Evolutionary conservation across 1,140 invertebrate species (phyloP), one percentile per base, ranked within the genome.

Genomic region (Cotesia glomerata): DNA sequence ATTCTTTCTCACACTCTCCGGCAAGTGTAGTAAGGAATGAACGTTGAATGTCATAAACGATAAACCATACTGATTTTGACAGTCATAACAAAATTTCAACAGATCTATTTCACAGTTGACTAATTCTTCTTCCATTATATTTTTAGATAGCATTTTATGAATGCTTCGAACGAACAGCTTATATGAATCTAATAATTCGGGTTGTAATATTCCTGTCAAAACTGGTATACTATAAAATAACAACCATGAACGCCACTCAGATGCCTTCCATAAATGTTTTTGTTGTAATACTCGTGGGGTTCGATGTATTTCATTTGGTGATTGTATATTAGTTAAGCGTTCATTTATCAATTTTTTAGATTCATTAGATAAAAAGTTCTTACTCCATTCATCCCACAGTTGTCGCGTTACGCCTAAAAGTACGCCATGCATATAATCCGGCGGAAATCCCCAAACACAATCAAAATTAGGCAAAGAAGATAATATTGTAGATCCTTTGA

Each of bases 21-120:
- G 4, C 45, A 74, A 13, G 68, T 77, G 71, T 7, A 54, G 7
- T n/a, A 77, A 39, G 54, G 34, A 16, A 71, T 78, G 75, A 9
- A 76, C 51, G 69, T 77, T 75, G 58, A 75, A 77, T 14, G 75
- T 75, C 69, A 78, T 74, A 59, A 74, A 75, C 16, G 36, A 3
- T 13, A 56, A 16, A 11, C 74, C 72, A 58, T 78, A 78, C 3
- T 52, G 14, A n/a, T 34, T 35, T 68, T 78, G 61, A 67, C 72
- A 76, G 14, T 77, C 64, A 51, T n/a, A 56, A n/a, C 77, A 45
- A 73, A 76, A 79, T 45, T 36, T n/a, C 13, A 74, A 34, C 1
- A 77, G 54, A 61, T 76, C 49, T 0, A 76, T 71, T 75, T 79
- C 73, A 66, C 35, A 66, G 35, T 68, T 13, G 3, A 45, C 2